Percentiles rank a stretch among this genome's conserved stretches.
Evolutionary conservation across 2,113 vertebrate genomes (phyloP).

Genomic region (Lamprologus callipterus): DNA sequence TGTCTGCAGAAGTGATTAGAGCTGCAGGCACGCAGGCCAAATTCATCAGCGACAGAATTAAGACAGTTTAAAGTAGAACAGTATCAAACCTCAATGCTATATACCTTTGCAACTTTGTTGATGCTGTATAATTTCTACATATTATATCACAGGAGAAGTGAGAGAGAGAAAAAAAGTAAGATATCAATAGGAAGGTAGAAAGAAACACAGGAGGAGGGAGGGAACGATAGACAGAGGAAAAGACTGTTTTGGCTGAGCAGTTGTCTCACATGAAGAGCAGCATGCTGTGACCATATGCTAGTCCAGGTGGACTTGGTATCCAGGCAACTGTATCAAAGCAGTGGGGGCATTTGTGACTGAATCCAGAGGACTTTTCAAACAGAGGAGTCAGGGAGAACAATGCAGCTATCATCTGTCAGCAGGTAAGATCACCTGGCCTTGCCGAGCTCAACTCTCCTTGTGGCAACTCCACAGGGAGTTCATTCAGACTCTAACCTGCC

Average conservation of each 20-base stretch:
- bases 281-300: constrained; percentile 74
- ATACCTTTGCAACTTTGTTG: background rate
- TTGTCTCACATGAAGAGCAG: constrained; percentile 60
- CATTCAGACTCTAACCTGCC: constrained; percentile 28
- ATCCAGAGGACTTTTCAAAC: constrained; percentile 61
- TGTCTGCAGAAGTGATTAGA: constrained; percentile 52
- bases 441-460: constrained; percentile 37
- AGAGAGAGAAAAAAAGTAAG: background rate
- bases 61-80: background rate
- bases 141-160: background rate
- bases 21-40: background rate
- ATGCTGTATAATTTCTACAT: background rate
- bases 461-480: constrained; percentile 51
- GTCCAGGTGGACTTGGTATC: constrained; percentile 70
- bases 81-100: background rate
- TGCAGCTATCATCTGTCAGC: constrained; percentile 60
- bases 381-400: constrained; percentile 58
- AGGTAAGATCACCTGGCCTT: constrained; percentile 62
- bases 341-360: constrained; percentile 52
- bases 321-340: constrained; percentile 72
- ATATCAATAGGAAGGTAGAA: background rate
- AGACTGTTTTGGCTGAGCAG: constrained; percentile 48
- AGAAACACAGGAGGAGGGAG: background rate
- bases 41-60: constrained; percentile 43
- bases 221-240: background rate